Conservation (phyloP, 2,888 invertebrate genomes). For the Tenthredo notha region DNA sequence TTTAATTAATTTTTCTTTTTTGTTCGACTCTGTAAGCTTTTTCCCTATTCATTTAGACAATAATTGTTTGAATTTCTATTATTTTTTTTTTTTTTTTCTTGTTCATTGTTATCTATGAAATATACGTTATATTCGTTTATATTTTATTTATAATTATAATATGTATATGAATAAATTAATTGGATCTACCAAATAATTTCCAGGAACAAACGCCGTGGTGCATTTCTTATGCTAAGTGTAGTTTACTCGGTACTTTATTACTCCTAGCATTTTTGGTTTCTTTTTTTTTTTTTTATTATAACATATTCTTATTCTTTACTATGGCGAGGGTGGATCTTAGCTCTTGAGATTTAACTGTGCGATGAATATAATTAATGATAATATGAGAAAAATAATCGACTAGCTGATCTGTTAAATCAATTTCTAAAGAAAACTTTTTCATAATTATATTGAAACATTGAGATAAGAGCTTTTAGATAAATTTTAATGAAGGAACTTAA, state of each 20-base stretch:
- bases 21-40: not conserved
- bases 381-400: not conserved
- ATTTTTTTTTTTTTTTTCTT: not conserved
- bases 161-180: slow-evolving; percentile 17
- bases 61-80: not conserved
- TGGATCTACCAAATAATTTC: slow-evolving; percentile 17
- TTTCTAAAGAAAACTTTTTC: not conserved
- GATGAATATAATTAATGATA: not conserved
- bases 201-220: slow-evolving; percentile 14
- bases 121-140: not conserved
- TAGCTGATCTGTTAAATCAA: not conserved
- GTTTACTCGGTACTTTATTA: slow-evolving; percentile 7
- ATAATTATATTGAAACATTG: not conserved
- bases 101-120: not conserved
- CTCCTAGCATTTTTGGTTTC: not conserved
- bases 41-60: not conserved
- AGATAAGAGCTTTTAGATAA: too few relatives aligned
- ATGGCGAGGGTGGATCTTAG: not conserved
- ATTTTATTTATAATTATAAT: not conserved
- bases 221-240: not conserved
- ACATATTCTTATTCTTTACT: slow-evolving; percentile 6
- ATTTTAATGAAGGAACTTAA: not conserved
- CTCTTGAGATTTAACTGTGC: slow-evolving; percentile 4
- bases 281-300: not conserved
- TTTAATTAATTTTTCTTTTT: not conserved